These are phyloP conservation scores for Rhogogaster chlorosoma DNA, from an alignment of 2,888 invertebrate genomes.

Conservation along the genomic window DNA sequence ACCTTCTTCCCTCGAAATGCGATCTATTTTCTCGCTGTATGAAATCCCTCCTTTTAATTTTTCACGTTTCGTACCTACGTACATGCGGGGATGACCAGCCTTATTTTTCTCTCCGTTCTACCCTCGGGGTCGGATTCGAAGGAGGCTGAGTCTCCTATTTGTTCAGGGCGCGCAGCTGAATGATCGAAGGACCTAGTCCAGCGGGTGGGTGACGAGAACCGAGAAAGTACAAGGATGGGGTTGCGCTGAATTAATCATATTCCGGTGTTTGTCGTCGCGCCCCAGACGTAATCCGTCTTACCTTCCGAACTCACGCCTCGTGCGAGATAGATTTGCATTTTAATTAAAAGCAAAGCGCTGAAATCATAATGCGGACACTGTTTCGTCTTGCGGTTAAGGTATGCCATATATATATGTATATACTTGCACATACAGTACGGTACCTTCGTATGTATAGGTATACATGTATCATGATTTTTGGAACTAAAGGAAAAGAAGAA, in stretches of 20 bases:
- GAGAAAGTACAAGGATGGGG: conserved; percentile 68
- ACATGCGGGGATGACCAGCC: not conserved
- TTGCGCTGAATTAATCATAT: conserved; percentile 77
- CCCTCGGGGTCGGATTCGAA: not conserved
- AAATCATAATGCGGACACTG: conserved; percentile 80
- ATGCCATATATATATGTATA: not conserved
- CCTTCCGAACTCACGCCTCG: conserved; percentile 72
- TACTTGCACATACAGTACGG: not conserved
- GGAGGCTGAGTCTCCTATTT: conserved; percentile 35
- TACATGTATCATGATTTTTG: not conserved
- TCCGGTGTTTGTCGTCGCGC: conserved; percentile 77
- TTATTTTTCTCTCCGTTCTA: not conserved
- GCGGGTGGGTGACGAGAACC: conserved; percentile 61
- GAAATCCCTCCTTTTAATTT: not conserved
- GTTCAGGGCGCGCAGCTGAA: conserved; percentile 54
- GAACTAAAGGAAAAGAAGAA: not conserved
- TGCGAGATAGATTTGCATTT: conserved; percentile 81
- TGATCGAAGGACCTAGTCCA: conserved; percentile 56
- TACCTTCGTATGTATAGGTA: not conserved
- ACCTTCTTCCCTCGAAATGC: not conserved
- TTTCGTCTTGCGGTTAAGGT: conserved; percentile 11
- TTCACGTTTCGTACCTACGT: not conserved
- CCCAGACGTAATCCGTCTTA: conserved; percentile 78
- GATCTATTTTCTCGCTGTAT: too few relatives aligned
- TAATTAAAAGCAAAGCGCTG: conserved; percentile 82